Evolutionary conservation across 2,888 invertebrate species (phyloP).

Genomic region (Caenorhabditis sinica): DNA sequence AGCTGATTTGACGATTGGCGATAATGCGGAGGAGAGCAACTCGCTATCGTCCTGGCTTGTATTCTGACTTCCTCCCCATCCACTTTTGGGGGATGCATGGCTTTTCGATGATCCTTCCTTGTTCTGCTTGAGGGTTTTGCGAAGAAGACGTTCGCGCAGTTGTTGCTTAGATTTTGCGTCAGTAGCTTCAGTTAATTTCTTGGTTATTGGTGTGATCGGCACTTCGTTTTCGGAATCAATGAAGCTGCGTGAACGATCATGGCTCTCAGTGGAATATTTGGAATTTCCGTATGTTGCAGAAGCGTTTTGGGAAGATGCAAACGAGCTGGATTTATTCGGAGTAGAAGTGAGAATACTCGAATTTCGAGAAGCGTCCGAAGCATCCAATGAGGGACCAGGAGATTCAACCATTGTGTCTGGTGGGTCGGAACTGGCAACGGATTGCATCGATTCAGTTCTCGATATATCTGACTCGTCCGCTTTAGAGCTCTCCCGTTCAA

Average conservation of each 20-base stretch:
- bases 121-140: conserved; percentile 56
- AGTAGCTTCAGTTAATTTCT: conserved; percentile 42
- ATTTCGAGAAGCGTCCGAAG: not conserved
- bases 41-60: not conserved
- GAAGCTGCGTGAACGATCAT: conserved; percentile 69
- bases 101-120: not conserved
- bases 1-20: conserved; percentile 44
- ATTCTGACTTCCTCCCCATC: conserved; percentile 41
- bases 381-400: not conserved
- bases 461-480: not conserved
- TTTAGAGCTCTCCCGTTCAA: not conserved
- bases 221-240: conserved; percentile 12
- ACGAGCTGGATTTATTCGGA: conserved; percentile 34
- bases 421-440: not conserved
- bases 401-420: not conserved
- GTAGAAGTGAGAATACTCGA: conserved; percentile 58
- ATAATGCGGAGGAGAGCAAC: conserved; percentile 33
- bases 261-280: conserved; percentile 1
- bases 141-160: conserved; percentile 71
- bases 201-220: conserved; percentile 68
- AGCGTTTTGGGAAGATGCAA: conserved; percentile 1
- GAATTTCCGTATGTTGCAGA: conserved; percentile 29
- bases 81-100: conserved; percentile 6
- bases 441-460: conserved; percentile 8
- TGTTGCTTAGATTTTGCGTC: conserved; percentile 69